Evolutionary conservation across 2,113 vertebrate genomes (phyloP), one percentile per base, ranked within the genome.

Genomic region (Pollimyrus isidori): DNA sequence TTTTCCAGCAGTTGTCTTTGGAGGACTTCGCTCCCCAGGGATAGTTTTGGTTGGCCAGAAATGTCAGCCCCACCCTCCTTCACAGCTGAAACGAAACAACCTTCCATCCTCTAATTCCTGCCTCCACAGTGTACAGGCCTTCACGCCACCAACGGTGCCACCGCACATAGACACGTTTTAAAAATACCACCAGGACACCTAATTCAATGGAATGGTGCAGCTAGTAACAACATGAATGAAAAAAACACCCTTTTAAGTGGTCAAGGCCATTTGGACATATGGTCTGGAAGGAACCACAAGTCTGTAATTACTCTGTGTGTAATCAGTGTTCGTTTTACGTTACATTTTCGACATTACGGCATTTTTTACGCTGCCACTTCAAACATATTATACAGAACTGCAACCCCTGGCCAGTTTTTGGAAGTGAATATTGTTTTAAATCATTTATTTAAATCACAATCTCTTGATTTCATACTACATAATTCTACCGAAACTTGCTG

Each of bases 31-130:
- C 91, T 93, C 93, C 93, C 92, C 56, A 91, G 93, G 91, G 94
- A 95, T 95, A 94, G 92, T 94, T 96, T 95, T 95, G 95, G 95
- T 95, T 94, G 93, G 94, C 93, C 94, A 93, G 88, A 93, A 93
- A 94, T 89, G 88, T 65, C 91, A 26, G 94, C 94, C 93, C 94
- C 95, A 93, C 94, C 95, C 94, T 94, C 91, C 89, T 90, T 92
- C 93, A 93, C 93, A 89, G 93, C 91, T 93, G 93, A 95, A 94
- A 93, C 94, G 92, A 94, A 95, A 94, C 88, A 89, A 89, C 89
- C 92, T 90, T 88, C 94, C 91, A 92, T 94, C 88, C 91, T 92
- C 89, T 91, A 92, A 93, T 93, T 89, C 50, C 92, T 93, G 93
- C 94, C 93, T 94, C 92, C 83, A 19, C 91, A 91, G 86, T 83